These are phyloP conservation scores for Orius laevigatus DNA, from an alignment of 1,140 invertebrate species.

Conservation along the genomic window DNA sequence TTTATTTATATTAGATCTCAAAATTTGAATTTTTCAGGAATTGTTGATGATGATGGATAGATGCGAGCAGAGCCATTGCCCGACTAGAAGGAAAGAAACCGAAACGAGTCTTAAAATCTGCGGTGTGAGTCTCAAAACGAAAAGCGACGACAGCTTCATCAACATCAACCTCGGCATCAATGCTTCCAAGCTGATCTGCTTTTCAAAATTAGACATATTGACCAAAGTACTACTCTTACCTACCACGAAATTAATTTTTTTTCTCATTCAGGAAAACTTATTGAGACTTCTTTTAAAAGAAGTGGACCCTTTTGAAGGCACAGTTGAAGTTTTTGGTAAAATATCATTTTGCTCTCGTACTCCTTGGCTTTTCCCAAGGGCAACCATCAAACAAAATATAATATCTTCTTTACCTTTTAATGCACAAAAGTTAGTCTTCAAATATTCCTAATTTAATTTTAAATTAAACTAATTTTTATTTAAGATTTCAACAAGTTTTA, in stretches of 20 bases:
- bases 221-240: not conserved
- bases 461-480: not conserved
- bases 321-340: not conserved
- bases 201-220: not conserved
- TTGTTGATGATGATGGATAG: slow-evolving; percentile 1
- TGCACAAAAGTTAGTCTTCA: not conserved
- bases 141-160: not conserved
- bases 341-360: not conserved
- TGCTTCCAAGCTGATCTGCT: not conserved
- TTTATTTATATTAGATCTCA: not conserved
- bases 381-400: not conserved
- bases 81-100: not conserved
- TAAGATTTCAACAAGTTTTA: not conserved
- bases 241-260: not conserved
- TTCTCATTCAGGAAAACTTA: not conserved
- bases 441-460: not conserved
- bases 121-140: not conserved
- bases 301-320: not conserved
- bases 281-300: not conserved
- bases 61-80: not conserved
- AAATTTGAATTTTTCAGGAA: not conserved
- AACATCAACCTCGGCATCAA: not conserved
- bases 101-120: not conserved
- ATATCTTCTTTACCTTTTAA: not conserved
- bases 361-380: not conserved